Evolutionary conservation across 2,888 invertebrate genomes (phyloP).

Genomic region (Cistogaster globosa): DNA sequence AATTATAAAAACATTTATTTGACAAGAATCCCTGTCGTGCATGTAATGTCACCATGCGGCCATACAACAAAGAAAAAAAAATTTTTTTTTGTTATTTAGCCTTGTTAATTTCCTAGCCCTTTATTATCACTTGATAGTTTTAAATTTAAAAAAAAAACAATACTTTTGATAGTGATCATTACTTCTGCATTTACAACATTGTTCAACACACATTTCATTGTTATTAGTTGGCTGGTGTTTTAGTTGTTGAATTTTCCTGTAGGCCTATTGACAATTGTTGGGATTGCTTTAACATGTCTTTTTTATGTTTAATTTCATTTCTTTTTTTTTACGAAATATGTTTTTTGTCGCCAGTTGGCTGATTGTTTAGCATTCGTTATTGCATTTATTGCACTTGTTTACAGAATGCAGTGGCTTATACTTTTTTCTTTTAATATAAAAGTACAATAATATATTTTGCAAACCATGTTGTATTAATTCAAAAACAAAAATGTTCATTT

Average conservation of each 20-base stretch:
- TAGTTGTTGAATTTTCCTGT: slow-evolving; percentile 57
- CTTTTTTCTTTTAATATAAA: slow-evolving; percentile 27
- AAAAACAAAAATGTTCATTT: slow-evolving; percentile 17
- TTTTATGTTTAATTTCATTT: slow-evolving; percentile 54
- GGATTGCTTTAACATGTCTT: slow-evolving; percentile 39
- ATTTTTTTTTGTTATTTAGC: too few species aligned
- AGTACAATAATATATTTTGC: slow-evolving; percentile 43
- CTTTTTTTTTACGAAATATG: too few species aligned
- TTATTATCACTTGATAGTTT: too few species aligned
- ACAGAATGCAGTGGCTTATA: slow-evolving; percentile 41
- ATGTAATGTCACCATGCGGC: too few species aligned
- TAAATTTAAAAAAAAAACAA: slow-evolving; percentile 10
- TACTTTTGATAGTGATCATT: slow-evolving; percentile 72
- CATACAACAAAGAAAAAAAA: too few species aligned
- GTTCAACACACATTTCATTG: slow-evolving; percentile 63
- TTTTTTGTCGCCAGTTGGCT: slow-evolving; percentile 71
- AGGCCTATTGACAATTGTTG: slow-evolving; percentile 64
- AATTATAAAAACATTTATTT: too few species aligned
- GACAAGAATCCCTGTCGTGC: too few species aligned
- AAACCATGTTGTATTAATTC: slow-evolving; percentile 65
- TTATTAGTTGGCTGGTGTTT: slow-evolving; percentile 42
- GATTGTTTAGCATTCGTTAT: slow-evolving; percentile 39
- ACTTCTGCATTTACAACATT: slow-evolving; percentile 69
- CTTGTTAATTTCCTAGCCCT: too few species aligned
- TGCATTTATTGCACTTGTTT: slow-evolving; percentile 53